Conservation (phyloP, 53 echinoderm and acorn worm genomes). For the Luidia sarsii region DNA sequence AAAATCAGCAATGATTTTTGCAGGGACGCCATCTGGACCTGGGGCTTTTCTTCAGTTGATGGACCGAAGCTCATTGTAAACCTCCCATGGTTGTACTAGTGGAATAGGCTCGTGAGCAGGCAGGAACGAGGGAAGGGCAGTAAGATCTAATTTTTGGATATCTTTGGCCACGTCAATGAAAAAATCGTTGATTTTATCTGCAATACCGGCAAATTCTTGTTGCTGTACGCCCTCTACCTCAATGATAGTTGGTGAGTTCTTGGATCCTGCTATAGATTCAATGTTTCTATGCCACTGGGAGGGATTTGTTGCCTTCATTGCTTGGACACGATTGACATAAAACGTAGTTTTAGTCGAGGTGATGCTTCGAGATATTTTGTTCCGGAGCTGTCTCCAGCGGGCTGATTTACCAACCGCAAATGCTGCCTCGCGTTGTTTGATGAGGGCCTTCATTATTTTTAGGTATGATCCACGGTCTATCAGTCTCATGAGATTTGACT, state of each 20-base stretch:
- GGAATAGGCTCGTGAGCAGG: constrained; percentile 34
- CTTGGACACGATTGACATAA: constrained; percentile 3
- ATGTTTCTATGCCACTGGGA: not conserved
- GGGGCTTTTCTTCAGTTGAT: constrained; percentile 26
- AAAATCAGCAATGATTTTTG: constrained; percentile 35
- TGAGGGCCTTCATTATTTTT: constrained; percentile 9
- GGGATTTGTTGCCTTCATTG: not conserved
- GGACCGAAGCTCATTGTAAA: not conserved
- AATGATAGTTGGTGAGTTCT: not conserved
- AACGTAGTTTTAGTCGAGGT: not conserved
- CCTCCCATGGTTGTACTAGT: constrained; percentile 7
- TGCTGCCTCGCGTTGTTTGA: not conserved
- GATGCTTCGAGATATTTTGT: constrained; percentile 7
- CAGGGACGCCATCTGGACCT: constrained; percentile 38
- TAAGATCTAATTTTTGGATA: not conserved
- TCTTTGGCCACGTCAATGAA: not conserved
- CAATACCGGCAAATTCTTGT: too few species aligned
- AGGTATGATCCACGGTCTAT: constrained; percentile 28
- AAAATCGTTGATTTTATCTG: constrained; percentile 8
- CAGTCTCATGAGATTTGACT: not conserved
- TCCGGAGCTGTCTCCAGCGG: not conserved
- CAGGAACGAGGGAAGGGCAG: constrained; percentile 18
- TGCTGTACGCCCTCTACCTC: not conserved
- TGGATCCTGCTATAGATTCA: not conserved
- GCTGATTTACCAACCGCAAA: not conserved